A percentile compares a stretch with the other conserved stretches of the same genome.
phyloP scores from a whole-genome alignment of 2,888 invertebrate species.

The Tetropium fuscum region DNA sequence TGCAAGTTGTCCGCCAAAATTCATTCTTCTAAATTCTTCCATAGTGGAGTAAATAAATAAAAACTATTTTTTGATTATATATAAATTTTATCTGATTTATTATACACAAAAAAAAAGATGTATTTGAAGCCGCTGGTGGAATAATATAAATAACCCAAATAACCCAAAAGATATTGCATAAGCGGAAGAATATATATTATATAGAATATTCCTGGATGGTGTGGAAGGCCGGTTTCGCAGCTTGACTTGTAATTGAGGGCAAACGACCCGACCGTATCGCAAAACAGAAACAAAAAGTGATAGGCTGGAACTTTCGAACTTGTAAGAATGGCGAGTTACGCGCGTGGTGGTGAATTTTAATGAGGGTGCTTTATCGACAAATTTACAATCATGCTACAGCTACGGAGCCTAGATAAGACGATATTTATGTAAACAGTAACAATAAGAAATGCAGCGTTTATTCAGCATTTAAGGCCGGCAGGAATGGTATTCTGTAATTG shows the following conservation, averaged over 20 bases:
- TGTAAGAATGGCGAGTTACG: constrained; percentile 11
- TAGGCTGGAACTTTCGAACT: constrained; percentile 10
- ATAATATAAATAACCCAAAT: not conserved
- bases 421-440: constrained; percentile 1
- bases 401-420: not conserved
- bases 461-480: not conserved
- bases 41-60: no score
- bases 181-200: constrained; percentile 28
- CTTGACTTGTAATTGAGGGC: constrained; percentile 28
- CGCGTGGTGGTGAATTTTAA: constrained; percentile 10
- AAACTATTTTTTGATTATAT: no score
- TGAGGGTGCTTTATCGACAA: constrained; percentile 11
- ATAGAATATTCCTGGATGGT: constrained; percentile 20
- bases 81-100: no score
- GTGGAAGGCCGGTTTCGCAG: constrained; percentile 22
- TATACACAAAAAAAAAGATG: no score
- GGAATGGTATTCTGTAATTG: no score
- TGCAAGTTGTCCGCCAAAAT: no score
- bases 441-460: not conserved
- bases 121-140: not conserved
- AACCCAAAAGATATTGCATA: constrained; percentile 12
- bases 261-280: constrained; percentile 28
- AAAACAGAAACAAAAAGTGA: constrained; percentile 23
- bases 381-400: not conserved
- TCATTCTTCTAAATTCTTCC: no score